Base-by-base conservation (phyloP, 2,888 invertebrate genomes). In the Melanargia galathea region DNA sequence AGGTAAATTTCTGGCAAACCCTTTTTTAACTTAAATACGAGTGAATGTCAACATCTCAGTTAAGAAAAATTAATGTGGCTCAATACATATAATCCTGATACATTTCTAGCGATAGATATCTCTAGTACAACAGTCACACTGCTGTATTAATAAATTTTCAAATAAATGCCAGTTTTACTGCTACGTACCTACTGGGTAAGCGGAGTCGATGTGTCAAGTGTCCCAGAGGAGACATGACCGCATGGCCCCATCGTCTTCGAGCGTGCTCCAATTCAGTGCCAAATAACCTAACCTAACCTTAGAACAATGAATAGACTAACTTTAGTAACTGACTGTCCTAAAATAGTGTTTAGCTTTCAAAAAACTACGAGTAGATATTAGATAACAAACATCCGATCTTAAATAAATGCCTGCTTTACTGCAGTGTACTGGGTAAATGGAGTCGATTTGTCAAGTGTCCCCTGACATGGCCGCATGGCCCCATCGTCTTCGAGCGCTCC, bases 391-490 rank as follows among this genome's bases (percentile, higher is more conserved):
- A n/a, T 16, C n/a, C 6, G 7, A n/a, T 40, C n/a, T n/a, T 13
- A 16, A 26, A n/a, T 49, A 49, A 49, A 49, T 26, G 26, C 49
- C 49, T 30, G 26, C 18, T 2, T 45, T 10, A 52, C 52, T 35
- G 52, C 35, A 30, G 6, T 20, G 20, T 18, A 54, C 5, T 54
- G 30, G 13, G 20, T 16, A 35, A 54, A 18, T 30, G 30, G 16
- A 16, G 26, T 38, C 35, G 18, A 54, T 54, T 54, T 54, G 52
- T 54, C 52, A 35, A 20, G 30, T 45, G 26, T 45, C 45, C 56
- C 45, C 56, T 13, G 16, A 45, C 45, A 56, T 26, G 56, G 43
- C 56, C 56, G 16, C 43, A 26, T 26, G 40, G 26, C 56, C 56
- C 43, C 43, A 13, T 18, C n/a, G 54, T 22, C 22, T 38, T 16